These are phyloP conservation scores for Platerodrilus igneus DNA, from an alignment of 2,888 invertebrate genomes.

Conservation along the genomic window DNA sequence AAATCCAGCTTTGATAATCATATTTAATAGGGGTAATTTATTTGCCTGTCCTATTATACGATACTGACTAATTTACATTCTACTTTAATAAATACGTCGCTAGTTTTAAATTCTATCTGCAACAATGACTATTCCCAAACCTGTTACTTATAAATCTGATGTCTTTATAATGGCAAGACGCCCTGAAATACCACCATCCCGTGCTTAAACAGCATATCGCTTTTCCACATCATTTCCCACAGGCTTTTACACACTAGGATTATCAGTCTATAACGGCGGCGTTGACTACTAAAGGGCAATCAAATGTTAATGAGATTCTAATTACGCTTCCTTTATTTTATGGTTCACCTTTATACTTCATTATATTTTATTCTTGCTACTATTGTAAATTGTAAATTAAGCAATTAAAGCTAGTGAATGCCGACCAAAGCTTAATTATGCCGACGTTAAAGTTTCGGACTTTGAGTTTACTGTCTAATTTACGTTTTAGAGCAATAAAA, in stretches of 20 bases:
- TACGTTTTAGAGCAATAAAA: too few species aligned
- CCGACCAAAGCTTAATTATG: too few species aligned
- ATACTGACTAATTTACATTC: constrained; percentile 17
- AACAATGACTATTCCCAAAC: too few species aligned
- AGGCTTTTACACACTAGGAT: constrained; percentile 15
- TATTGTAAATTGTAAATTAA: constrained; percentile 14
- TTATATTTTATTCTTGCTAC: constrained; percentile 10
- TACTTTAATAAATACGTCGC: constrained; percentile 14
- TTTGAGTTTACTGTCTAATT: too few species aligned
- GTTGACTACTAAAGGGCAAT: constrained; percentile 19
- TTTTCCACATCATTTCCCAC: constrained; percentile 22
- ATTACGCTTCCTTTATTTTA: constrained; percentile 19
- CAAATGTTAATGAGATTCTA: constrained; percentile 24
- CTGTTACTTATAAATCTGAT: constrained; percentile 18
- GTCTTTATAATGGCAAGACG: constrained; percentile 24
- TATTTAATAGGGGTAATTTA: constrained; percentile 21
- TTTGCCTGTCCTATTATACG: constrained; percentile 16
- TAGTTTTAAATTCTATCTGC: constrained; percentile 10
- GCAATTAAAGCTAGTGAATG: too few species aligned
- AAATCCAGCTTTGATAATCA: constrained; percentile 17
- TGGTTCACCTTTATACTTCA: constrained; percentile 17
- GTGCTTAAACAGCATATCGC: constrained; percentile 24
- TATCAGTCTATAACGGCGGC: constrained; percentile 19
- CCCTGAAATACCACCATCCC: too few species aligned
- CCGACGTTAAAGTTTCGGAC: too few species aligned